Percentiles rank a stretch among this genome's conserved stretches.
These are phyloP conservation scores for Lithobates sylvaticus DNA, from an alignment of 2,797 vertebrate species.

Conservation along the genomic window DNA sequence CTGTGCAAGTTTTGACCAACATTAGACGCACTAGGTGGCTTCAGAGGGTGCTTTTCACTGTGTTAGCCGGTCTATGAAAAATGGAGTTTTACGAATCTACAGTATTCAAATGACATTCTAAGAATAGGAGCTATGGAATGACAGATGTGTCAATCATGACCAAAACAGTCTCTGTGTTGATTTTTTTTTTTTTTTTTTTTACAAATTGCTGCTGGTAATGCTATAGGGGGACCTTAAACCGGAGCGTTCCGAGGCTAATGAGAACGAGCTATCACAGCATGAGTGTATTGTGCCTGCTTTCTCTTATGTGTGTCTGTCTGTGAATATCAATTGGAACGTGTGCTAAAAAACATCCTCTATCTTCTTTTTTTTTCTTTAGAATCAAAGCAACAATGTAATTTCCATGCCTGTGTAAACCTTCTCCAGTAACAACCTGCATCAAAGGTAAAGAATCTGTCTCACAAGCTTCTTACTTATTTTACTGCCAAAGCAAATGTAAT, in stretches of 20 bases:
- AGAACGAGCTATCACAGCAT: background rate
- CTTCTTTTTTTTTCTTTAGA: slow-evolving; percentile 25
- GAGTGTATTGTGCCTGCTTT: background rate
- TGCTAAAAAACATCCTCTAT: slow-evolving; percentile 15
- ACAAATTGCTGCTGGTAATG: background rate
- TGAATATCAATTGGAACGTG: slow-evolving; percentile 21
- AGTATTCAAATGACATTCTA: background rate
- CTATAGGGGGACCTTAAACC: background rate
- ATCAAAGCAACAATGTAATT: slow-evolving; percentile 41
- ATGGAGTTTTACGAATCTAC: background rate
- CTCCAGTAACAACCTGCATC: slow-evolving; percentile 30
- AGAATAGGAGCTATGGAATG: background rate
- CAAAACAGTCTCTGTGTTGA: background rate
- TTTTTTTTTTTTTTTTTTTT: background rate
- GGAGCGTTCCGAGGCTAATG: background rate
- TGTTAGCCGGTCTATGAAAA: background rate
- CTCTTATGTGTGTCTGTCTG: slow-evolving; percentile 28
- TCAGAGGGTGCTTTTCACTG: too few relatives aligned
- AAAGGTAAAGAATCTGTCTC: slow-evolving; percentile 50
- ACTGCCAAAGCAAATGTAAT: slow-evolving; percentile 28
- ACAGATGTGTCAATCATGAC: background rate
- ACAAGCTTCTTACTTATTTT: slow-evolving; percentile 3
- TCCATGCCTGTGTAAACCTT: slow-evolving; percentile 40
- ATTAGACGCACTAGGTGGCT: too few relatives aligned
- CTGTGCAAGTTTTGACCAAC: too few relatives aligned